A percentile compares a stretch with the other conserved stretches of the same genome.
These are phyloP conservation scores for Uropetala carovei DNA, from an alignment of 2,888 invertebrate species.

Conservation along the genomic window DNA sequence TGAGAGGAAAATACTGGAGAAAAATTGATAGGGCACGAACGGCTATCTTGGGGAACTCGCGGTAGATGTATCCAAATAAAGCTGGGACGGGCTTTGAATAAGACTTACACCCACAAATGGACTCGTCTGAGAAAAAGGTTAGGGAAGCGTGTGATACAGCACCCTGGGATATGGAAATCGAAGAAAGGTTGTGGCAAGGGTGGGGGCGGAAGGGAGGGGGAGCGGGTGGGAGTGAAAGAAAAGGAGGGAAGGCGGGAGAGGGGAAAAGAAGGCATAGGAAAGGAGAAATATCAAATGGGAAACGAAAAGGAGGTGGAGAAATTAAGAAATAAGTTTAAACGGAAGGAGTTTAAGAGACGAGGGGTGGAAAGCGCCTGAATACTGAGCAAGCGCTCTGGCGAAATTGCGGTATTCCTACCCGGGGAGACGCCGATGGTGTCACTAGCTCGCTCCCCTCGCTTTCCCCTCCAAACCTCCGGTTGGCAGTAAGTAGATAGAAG, in stretches of 20 bases:
- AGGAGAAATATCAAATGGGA: not conserved
- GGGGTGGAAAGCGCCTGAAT: not conserved
- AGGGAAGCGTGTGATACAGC: not conserved
- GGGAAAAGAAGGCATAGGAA: not conserved
- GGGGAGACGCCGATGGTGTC: not conserved
- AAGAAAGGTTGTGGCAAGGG: not conserved
- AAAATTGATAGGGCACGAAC: not conserved
- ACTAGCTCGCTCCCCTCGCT: not conserved
- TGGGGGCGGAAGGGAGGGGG: not conserved
- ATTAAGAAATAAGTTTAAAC: not conserved
- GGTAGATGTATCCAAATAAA: too few relatives aligned
- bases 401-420: not conserved
- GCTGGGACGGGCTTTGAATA: not conserved
- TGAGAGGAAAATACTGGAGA: not conserved
- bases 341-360: not conserved
- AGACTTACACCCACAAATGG: not conserved
- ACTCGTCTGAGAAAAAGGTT: not conserved
- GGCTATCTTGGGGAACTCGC: not conserved
- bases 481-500: not conserved
- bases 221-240: not conserved
- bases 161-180: constrained; percentile 7
- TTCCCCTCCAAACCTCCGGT: not conserved
- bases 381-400: not conserved
- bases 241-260: not conserved
- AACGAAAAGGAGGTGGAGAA: not conserved